Base-by-base conservation (phyloP, 2,797 vertebrate species). In the Ctenosaura bakeri region DNA sequence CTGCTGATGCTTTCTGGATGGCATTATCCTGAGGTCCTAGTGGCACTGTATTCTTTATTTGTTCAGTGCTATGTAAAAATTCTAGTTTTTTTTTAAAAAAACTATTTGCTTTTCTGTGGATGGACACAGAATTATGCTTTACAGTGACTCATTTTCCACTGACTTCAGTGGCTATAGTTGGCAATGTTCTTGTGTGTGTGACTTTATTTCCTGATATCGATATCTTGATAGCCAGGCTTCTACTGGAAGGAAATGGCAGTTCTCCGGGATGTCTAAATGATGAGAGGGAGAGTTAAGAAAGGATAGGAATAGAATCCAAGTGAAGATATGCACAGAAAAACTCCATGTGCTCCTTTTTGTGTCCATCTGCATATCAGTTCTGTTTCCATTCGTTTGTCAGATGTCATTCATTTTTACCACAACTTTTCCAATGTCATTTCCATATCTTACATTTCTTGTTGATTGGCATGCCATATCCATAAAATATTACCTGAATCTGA, bases 401-500 rank as follows among this genome's bases (percentile, higher is more conserved):
- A 87, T 83, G 64, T 88, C 71, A 22, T 20, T 2, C 88, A 83
- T 38, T 89, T 78, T 1, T 69, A 88, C 82, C 78, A 16, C 46
- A 1, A 2, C 29, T 9, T 0, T 77, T 76, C 78, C 64, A 71
- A 88, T 42, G 6, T 35, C 83, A 8, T 64, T 14, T 35, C n/a
- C 22, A 13, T 69, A 62, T 86, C 4, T 54, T 78, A 78, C 9
- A 38, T 89, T 90, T n/a, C 76, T 88, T 4, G 0, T 79, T 12
- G 56, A 76, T 13, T 9, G 69, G 87, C 20, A 85, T 90, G 83
- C 46, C 29, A 5, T 86, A 35, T 83, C 46, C 50, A 69, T 56
- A 80, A 73, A 88, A 1, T 87, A 50, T 1, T 86, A 38, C 24
- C 14, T 3, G 54, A 20, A 73, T 90, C 74, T 90, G 64, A 66